Conservation (phyloP, 1,140 invertebrate genomes). For the Oryctes rhinoceros region DNA sequence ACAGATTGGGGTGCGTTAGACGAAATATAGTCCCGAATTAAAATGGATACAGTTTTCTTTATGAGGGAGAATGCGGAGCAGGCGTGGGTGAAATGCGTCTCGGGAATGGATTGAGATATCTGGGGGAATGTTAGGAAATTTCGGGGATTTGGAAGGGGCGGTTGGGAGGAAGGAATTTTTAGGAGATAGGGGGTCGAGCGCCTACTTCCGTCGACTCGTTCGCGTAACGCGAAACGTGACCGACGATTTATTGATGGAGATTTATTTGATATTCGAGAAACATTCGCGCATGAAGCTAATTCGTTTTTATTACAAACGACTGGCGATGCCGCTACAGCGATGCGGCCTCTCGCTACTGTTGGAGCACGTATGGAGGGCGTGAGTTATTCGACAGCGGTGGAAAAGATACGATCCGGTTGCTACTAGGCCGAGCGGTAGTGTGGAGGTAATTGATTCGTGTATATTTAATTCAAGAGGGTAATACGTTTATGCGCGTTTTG, state of each 20-base stretch:
- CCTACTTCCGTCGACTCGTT: background rate
- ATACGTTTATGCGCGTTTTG: too few species aligned
- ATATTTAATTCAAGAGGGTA: too few species aligned
- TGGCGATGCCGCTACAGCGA: background rate
- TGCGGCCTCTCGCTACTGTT: background rate
- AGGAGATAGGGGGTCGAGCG: background rate
- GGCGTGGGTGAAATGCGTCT: background rate
- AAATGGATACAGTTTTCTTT: constrained; percentile 2
- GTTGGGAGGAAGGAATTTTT: background rate
- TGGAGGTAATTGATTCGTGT: too few species aligned
- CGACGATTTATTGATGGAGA: background rate
- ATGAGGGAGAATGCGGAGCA: background rate
- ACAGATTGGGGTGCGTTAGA: constrained; percentile 1
- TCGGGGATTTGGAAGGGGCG: background rate
- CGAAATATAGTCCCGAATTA: constrained; percentile 2
- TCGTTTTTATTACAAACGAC: constrained; percentile 11
- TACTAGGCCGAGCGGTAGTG: too few species aligned
- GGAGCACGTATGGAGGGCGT: background rate
- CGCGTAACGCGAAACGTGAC: background rate
- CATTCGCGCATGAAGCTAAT: background rate
- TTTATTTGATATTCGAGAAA: constrained; percentile 11
- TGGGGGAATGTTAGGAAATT: background rate
- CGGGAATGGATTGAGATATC: background rate
- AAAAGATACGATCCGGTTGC: too few species aligned
- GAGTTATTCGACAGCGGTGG: too few species aligned